Evolutionary conservation across 2,113 vertebrate genomes (phyloP).

Genomic region (Crotalus tigris): DNA sequence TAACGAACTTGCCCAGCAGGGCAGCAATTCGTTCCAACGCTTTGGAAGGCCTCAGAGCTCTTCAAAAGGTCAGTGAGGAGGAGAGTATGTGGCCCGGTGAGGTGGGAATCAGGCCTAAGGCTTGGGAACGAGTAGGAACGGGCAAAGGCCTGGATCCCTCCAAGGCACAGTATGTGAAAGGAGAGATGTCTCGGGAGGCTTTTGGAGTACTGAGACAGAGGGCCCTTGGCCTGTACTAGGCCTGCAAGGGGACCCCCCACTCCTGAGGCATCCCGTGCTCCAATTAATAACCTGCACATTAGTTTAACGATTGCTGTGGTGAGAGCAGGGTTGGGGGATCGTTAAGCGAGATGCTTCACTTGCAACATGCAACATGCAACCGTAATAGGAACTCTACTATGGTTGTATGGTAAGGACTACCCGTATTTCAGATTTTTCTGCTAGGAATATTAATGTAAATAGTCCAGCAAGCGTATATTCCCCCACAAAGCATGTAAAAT

Average conservation of each 20-base stretch:
- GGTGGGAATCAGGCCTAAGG: background rate
- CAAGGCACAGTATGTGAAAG: background rate
- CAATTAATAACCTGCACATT: background rate
- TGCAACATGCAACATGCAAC: background rate
- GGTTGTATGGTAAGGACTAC: background rate
- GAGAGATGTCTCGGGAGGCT: background rate
- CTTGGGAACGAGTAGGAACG: background rate
- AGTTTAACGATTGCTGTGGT: background rate
- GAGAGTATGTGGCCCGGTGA: background rate
- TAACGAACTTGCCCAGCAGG: background rate
- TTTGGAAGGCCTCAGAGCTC: background rate
- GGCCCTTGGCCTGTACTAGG: too few species aligned
- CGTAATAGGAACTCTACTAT: background rate
- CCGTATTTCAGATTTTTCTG: background rate
- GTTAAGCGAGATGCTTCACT: background rate
- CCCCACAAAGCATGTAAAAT: background rate
- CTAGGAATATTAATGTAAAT: background rate
- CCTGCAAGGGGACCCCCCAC: too few species aligned
- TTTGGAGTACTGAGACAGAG: background rate
- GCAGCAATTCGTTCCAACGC: background rate
- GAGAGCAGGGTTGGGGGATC: background rate
- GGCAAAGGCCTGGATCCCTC: background rate
- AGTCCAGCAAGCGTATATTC: background rate
- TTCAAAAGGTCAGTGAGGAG: background rate
- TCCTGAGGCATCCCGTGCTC: too few species aligned